Evolutionary conservation across 30 jellyfish, hydroid and myxozoan species (phyloP).

Genomic region (Cassiopea andromeda): DNA sequence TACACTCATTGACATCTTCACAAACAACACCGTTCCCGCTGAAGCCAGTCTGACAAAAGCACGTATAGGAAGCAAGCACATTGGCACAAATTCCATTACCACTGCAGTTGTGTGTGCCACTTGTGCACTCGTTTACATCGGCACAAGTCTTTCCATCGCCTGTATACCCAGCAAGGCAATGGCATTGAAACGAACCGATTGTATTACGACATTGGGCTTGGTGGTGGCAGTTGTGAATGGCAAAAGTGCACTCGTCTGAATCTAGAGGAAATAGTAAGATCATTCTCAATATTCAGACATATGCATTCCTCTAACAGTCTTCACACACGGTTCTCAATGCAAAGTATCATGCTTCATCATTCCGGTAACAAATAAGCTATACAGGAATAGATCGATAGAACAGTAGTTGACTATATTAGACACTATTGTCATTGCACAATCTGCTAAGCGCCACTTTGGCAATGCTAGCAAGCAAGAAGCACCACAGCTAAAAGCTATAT

Average conservation of each 20-base stretch:
- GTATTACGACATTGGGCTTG: conserved; percentile 49
- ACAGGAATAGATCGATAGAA: no score
- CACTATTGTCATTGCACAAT: no score
- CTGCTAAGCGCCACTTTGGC: no score
- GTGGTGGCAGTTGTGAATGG: conserved; percentile 27
- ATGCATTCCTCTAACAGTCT: neutral
- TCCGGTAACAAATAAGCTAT: no score
- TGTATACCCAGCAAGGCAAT: conserved; percentile 71
- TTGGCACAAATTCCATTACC: conserved; percentile 54
- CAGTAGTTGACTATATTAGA: no score
- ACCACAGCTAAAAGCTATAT: no score
- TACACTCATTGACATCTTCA: conserved; percentile 22
- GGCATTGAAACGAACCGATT: conserved; percentile 58
- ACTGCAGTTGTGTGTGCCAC: conserved; percentile 38
- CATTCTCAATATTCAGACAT: conserved; percentile 1
- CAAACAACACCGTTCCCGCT: conserved; percentile 64
- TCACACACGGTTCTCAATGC: neutral
- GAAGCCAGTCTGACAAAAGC: conserved; percentile 65
- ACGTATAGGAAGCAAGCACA: conserved; percentile 54
- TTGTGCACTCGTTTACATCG: conserved; percentile 65
- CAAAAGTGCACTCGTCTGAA: conserved; percentile 35
- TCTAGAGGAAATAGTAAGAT: conserved; percentile 28
- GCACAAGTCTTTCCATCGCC: conserved; percentile 76
- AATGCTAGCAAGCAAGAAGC: no score
- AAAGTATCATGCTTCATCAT: no score